These are phyloP conservation scores for Rhabdophis nuchalis DNA, from an alignment of 2,797 vertebrate genomes.

Conservation along the genomic window DNA sequence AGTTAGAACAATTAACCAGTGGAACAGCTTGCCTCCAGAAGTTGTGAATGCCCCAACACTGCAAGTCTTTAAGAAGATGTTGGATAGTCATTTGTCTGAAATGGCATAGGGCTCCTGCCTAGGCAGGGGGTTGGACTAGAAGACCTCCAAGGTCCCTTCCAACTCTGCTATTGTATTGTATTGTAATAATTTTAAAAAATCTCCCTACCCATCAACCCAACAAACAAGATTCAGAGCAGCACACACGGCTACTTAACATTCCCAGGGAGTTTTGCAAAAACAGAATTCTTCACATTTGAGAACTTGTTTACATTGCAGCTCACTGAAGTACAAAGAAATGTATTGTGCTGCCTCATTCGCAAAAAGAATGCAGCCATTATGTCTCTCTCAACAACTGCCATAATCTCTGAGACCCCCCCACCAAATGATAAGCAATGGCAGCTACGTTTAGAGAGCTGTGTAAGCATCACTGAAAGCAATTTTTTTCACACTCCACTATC, in stretches of 20 bases:
- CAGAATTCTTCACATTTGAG: not conserved
- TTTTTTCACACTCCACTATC: not conserved
- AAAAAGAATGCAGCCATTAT: not conserved
- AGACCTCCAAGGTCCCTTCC: no score
- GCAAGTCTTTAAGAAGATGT: no score
- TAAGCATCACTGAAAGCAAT: no score
- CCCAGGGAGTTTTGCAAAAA: not conserved
- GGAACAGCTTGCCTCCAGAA: no score
- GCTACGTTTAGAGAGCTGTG: not conserved
- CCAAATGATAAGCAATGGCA: not conserved
- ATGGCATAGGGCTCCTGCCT: no score
- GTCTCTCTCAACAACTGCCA: not conserved
- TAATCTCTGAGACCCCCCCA: not conserved
- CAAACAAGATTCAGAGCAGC: not conserved
- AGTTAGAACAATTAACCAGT: no score
- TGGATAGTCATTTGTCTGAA: no score
- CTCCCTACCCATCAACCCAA: not conserved
- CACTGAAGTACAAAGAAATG: not conserved
- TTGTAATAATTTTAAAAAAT: not conserved
- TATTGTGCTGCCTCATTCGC: not conserved
- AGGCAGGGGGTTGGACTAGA: no score
- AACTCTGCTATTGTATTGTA: no score
- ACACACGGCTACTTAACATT: not conserved
- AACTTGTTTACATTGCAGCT: not conserved
- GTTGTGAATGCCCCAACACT: no score